Conservation (phyloP, 2,797 vertebrate genomes). For the Ptychadena robeensis region DNA sequence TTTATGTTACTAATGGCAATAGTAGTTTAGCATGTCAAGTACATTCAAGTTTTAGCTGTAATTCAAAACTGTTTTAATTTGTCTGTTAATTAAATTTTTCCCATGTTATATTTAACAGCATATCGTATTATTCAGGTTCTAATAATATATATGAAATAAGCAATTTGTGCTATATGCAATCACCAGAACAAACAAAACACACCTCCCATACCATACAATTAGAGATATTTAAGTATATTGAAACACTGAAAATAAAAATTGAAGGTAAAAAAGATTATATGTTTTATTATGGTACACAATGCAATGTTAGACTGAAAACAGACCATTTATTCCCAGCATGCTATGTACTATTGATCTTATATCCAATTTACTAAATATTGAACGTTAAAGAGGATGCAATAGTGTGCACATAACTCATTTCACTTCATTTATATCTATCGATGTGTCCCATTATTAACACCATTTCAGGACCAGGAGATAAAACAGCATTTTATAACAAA, state of each 20-base stretch:
- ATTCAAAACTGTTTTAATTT: neutral
- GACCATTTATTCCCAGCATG: constrained; percentile 13
- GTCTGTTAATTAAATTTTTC: neutral
- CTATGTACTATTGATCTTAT: constrained; percentile 10
- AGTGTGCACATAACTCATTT: constrained; percentile 22
- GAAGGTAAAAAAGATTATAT: no score
- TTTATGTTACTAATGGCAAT: neutral
- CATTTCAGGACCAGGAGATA: neutral
- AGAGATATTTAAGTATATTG: no score
- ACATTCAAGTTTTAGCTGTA: neutral
- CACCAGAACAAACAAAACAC: no score
- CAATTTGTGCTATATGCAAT: no score
- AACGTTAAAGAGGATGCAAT: constrained; percentile 42
- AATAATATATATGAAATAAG: no score
- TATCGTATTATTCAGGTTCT: neutral
- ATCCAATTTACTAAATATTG: constrained; percentile 34
- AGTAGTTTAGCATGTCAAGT: neutral
- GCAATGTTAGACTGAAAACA: neutral
- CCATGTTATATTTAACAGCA: neutral
- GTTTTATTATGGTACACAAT: neutral
- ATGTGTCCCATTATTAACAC: neutral
- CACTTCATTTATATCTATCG: constrained; percentile 12
- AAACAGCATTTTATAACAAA: constrained; percentile 7
- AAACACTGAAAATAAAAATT: no score
- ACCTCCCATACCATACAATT: no score